Base-by-base conservation (phyloP, 2,113 vertebrate genomes). In the Leucosticte australis region DNA sequence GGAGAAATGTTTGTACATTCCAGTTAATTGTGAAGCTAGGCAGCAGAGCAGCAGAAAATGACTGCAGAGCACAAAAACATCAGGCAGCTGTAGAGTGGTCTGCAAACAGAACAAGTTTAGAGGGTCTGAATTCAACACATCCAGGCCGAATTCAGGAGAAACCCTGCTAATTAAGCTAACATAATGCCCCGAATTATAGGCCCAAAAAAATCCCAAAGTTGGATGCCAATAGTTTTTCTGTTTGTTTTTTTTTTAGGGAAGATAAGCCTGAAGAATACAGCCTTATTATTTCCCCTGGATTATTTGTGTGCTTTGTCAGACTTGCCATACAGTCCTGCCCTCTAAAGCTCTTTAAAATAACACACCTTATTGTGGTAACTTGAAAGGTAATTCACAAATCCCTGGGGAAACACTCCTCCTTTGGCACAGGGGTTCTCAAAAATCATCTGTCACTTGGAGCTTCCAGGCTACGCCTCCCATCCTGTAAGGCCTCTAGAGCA, bases 1-100 rank as follows among this genome's bases (percentile, higher is more conserved):
- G 76, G 94, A 95, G 90, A 74, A 62, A 94, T 92, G 84, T 89
- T 88, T 94, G 71, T 81, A 49, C 93, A 83, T 90, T 94, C 88
- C 76, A 83, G 88, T 94, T 96, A 96, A 96, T 92, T 95, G 94
- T 39, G 1, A 68, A 56, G 69, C 65, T 94, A 95, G 94, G 94
- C 95, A 95, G 81, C 2, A 0, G 44, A 92, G 80, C 81, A 76
- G 83, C 83, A 84, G 92, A 78, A 94, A 95, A 89, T 21, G 59
- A 90, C 87, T 93, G 87, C 85, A 70, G 93, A 97, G 73, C 76
- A 96, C 64, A 90, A 92, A 95, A 93, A 35, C 59, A 67, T 70
- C 90, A 67, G 74, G 59, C 74, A 82, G 64, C 89, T 74, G 26
- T 22, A 37, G 35, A 83, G 35, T 59, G 68, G 83, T 47, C 75